Evolutionary conservation across 1,140 invertebrate species (phyloP).

Genomic region (Diorhabda elongata): DNA sequence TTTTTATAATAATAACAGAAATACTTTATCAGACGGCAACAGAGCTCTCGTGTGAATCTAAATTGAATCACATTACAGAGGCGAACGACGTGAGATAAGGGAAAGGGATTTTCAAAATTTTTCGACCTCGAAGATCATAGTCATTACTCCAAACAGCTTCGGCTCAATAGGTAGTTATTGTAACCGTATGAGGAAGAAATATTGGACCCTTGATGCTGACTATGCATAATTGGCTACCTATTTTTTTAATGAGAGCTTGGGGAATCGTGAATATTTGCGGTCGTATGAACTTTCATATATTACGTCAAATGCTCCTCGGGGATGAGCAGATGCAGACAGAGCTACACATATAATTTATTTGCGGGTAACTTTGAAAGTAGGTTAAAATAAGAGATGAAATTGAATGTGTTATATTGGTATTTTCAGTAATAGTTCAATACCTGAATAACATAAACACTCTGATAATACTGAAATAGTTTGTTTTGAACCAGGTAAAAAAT

Average conservation of each 20-base stretch:
- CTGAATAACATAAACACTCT: too few species aligned
- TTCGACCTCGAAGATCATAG: not conserved
- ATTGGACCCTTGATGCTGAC: slow-evolving; percentile 1
- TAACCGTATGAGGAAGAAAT: not conserved
- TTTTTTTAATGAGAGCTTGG: not conserved
- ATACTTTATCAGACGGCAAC: not conserved
- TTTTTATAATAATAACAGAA: not conserved
- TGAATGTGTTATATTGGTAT: too few species aligned
- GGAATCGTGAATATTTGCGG: not conserved
- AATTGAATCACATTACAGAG: not conserved
- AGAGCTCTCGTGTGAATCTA: not conserved
- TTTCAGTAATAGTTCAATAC: too few species aligned
- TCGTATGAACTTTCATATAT: not conserved
- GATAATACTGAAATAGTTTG: too few species aligned
- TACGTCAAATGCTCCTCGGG: not conserved
- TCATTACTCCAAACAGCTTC: not conserved
- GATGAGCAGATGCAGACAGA: not conserved
- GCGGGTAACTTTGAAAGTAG: too few species aligned
- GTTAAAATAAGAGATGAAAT: too few species aligned
- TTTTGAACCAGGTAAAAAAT: too few species aligned
- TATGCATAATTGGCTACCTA: not conserved
- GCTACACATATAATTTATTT: too few species aligned
- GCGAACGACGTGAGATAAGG: not conserved
- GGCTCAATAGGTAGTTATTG: not conserved
- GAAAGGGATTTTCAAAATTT: slow-evolving; percentile 1